Evolutionary conservation across 1,140 invertebrate species (phyloP), one percentile per base, ranked within the genome.

Genomic region (Scaptodrosophila lebanonensis): DNA sequence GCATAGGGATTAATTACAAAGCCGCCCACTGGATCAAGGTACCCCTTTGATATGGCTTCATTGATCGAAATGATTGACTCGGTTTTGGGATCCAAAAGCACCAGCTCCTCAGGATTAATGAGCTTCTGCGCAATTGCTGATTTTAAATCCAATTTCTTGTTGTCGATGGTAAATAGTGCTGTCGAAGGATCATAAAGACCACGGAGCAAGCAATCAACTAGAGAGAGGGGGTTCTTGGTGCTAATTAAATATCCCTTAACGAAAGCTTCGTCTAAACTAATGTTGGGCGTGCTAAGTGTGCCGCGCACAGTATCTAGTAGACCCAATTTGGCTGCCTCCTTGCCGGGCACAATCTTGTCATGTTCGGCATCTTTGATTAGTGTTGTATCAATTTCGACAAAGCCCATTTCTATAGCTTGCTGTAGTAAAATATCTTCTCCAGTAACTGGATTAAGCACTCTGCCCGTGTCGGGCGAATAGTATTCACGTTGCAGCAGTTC

Each of bases 171-270:
- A 48, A 94, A 92, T 36, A 92, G 90, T 2, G 95, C 94, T 42
- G 92, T 93, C 38, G 91, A 89, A 0, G 91, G 88, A 85, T 97
- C 92, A 85, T 96, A 96, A 47, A 94, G 89, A 49, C 94, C 92
- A 87, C 93, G 92, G 29, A 94, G 92, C 36, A 98, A 88, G 38
- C 94, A 94, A 90, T 98, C 95, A 86, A 95, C 93, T 25, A 98
- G 86, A 1, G 93, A 93, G 90, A 92, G 92, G 4, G 93, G 94
- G 84, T 93, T 93, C 57, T 91, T 90, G 20, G 92, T 92, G 60
- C 91, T 93, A 8, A 95, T 86, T 4, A 95, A 88, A 67, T 93
- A 94, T 5, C 93, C 94, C 86, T 93, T 95, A 57, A 93, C 91
- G 66, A 91, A 91, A 4, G 94, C 94, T 63, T 92, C 89, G 85